A percentile compares a stretch with the other conserved stretches of the same genome.
Evolutionary conservation across 2,797 vertebrate genomes (phyloP).

Genomic region (Danio tinwini): DNA sequence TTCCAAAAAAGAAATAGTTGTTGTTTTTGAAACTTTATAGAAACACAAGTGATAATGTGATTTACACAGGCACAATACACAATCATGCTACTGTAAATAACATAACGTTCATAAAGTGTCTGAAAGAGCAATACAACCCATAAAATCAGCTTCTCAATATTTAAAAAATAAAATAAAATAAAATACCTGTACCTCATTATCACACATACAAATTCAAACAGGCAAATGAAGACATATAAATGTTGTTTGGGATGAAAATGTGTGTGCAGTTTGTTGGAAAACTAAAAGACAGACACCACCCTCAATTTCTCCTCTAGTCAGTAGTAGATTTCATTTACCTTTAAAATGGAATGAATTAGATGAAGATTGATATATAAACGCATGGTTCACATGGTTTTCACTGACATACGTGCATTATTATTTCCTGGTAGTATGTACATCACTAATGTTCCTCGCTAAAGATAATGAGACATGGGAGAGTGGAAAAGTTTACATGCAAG

Average conservation of each 20-base stretch:
- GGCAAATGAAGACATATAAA: slow-evolving; percentile 47
- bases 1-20: neutral
- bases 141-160: slow-evolving; percentile 16
- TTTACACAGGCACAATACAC: neutral
- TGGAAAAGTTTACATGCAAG: slow-evolving; percentile 30
- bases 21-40: too few species aligned
- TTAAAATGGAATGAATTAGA: slow-evolving; percentile 37
- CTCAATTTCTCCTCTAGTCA: slow-evolving; percentile 57
- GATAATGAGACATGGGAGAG: slow-evolving; percentile 16
- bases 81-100: neutral
- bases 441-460: slow-evolving; percentile 12
- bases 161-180: neutral
- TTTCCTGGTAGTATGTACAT: slow-evolving; percentile 38
- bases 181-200: neutral
- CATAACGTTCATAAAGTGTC: slow-evolving; percentile 21
- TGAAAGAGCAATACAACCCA: slow-evolving; percentile 6
- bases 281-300: slow-evolving; percentile 24
- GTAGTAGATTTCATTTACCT: slow-evolving; percentile 60
- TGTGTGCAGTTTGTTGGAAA: neutral
- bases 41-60: neutral
- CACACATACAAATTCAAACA: neutral
- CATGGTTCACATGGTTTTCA: neutral
- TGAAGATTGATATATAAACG: slow-evolving; percentile 1
- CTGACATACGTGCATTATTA: slow-evolving; percentile 37
- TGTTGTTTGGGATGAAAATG: neutral